phyloP scores from a whole-genome alignment of 2,113 vertebrate species.

The Pituophis catenifer region DNA sequence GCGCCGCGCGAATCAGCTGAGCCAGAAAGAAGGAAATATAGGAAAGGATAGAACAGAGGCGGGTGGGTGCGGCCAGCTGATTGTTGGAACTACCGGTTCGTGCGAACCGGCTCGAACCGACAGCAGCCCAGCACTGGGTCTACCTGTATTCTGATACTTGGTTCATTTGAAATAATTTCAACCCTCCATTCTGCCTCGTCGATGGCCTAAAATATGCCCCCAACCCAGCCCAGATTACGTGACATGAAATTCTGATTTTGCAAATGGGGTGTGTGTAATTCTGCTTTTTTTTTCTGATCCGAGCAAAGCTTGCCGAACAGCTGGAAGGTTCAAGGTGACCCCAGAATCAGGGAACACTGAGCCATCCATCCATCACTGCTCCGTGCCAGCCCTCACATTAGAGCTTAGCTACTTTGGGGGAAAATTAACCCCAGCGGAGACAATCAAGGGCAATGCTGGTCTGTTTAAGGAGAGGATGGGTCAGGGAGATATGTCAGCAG shows the following conservation, averaged over 20 bases:
- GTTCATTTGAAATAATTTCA: not conserved
- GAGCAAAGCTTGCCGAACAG: not conserved
- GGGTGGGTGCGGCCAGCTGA: no score
- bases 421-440: not conserved
- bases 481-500: not conserved
- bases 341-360: not conserved
- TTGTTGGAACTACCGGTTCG: no score
- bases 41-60: no score
- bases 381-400: not conserved
- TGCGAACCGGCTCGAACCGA: no score
- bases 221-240: not conserved
- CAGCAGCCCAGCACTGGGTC: no score
- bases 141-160: no score
- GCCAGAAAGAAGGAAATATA: no score
- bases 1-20: no score
- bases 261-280: not conserved
- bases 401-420: not conserved
- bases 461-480: not conserved
- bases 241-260: not conserved
- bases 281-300: not conserved
- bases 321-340: constrained; percentile 10
- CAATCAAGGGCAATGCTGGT: not conserved
- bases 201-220: not conserved
- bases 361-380: not conserved
- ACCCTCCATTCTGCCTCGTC: not conserved